phyloP scores from a whole-genome alignment of 2,888 invertebrate species.

The Trichopoda pennipes region DNA sequence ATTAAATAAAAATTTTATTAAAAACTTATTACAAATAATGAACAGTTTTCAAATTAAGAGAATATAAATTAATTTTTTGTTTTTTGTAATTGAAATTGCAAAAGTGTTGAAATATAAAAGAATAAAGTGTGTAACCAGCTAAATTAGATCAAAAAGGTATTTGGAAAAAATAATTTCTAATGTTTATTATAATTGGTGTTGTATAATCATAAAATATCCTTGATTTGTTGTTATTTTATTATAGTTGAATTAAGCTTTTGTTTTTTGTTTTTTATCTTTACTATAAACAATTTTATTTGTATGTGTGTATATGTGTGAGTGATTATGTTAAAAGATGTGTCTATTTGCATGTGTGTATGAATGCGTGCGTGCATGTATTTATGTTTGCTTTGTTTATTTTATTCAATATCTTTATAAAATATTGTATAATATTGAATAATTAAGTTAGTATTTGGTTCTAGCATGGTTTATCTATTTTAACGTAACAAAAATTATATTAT shows the following conservation, averaged over 20 bases:
- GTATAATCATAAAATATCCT: neutral
- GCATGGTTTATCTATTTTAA: conserved; percentile 14
- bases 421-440: conserved; percentile 26
- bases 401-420: conserved; percentile 18
- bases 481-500: neutral
- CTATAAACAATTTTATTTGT: conserved; percentile 15
- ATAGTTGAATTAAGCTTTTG: neutral
- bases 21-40: conserved; percentile 13
- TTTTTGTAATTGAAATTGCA: conserved; percentile 1
- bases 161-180: conserved; percentile 8
- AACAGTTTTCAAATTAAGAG: conserved; percentile 3
- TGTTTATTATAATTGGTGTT: neutral
- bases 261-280: conserved; percentile 16
- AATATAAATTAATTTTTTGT: neutral
- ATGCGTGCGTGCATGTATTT: conserved; percentile 16
- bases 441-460: conserved; percentile 30
- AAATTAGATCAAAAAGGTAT: conserved; percentile 38
- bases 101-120: conserved; percentile 26
- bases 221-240: conserved; percentile 2
- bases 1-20: conserved; percentile 32
- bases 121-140: conserved; percentile 24
- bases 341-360: neutral
- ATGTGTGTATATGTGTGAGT: conserved; percentile 8
- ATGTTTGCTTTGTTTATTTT: conserved; percentile 21
- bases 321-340: neutral